These are phyloP conservation scores for Halichondria panicea DNA, from an alignment of 37 sponge, comb jelly and placozoan genomes.

Conservation along the genomic window DNA sequence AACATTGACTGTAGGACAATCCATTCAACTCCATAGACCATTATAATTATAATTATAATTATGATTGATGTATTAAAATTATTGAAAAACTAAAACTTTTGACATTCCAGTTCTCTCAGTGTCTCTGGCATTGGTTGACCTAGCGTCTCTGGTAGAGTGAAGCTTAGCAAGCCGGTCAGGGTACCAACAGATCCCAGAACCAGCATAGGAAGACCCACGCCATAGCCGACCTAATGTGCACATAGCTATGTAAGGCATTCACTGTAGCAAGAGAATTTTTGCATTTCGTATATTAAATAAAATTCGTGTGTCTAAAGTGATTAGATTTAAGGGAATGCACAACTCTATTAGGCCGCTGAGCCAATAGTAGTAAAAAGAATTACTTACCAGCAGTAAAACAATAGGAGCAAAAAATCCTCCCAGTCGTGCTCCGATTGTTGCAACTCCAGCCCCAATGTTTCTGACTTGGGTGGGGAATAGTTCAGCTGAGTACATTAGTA, in stretches of 20 bases:
- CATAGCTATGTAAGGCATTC: not conserved
- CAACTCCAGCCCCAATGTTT: conserved; percentile 43
- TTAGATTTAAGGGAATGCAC: too few relatives aligned
- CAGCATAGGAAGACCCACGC: conserved; percentile 38
- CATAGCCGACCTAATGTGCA: conserved; percentile 8
- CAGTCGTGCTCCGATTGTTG: conserved; percentile 27
- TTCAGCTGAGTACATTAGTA: conserved; percentile 61
- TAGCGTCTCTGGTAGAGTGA: conserved; percentile 72
- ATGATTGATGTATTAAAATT: not conserved
- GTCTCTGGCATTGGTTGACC: conserved; percentile 57
- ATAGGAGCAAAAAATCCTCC: conserved; percentile 60
- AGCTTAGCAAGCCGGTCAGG: conserved; percentile 27
- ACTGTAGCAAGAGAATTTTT: too few relatives aligned
- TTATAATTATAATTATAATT: too few relatives aligned
- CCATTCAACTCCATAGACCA: too few relatives aligned
- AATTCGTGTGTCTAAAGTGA: not conserved
- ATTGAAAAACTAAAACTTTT: too few relatives aligned
- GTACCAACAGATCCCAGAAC: conserved; percentile 48
- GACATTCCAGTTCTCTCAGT: conserved; percentile 41
- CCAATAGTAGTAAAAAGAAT: not conserved
- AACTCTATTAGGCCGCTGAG: too few relatives aligned
- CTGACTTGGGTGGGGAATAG: conserved; percentile 80
- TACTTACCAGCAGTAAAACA: conserved; percentile 47
- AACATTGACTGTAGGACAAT: too few relatives aligned
- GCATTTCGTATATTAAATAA: not conserved